Percentiles rank a stretch among this genome's conserved stretches.
phyloP scores from a whole-genome alignment of 2,888 invertebrate species.

The Leptinotarsa peninsularis region DNA sequence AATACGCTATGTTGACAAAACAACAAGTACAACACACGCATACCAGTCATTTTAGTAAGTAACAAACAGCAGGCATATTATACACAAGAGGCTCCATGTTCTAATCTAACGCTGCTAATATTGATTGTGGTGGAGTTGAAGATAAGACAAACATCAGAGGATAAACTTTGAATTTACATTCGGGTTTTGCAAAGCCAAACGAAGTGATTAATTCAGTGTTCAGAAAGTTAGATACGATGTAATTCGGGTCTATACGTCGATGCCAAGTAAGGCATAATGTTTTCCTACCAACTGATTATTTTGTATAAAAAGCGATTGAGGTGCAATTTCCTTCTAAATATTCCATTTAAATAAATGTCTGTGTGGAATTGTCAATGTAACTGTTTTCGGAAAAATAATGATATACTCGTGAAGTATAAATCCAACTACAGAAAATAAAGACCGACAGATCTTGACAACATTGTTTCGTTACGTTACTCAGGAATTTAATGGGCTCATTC shows the following conservation, averaged over 20 bases:
- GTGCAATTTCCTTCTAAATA: too few species aligned
- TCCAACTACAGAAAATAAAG: too few species aligned
- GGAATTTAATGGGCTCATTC: too few species aligned
- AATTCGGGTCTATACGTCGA: background rate
- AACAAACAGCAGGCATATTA: constrained; percentile 25
- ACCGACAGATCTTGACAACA: too few species aligned
- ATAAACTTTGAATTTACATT: constrained; percentile 28
- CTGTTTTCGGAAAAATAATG: too few species aligned
- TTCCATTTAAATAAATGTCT: too few species aligned
- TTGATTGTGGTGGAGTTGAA: constrained; percentile 31
- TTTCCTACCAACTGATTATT: background rate
- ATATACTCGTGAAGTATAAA: too few species aligned
- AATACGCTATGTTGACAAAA: background rate
- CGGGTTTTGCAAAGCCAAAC: background rate
- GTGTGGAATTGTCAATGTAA: too few species aligned
- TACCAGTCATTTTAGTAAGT: constrained; percentile 26
- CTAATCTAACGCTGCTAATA: constrained; percentile 24
- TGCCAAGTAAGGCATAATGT: background rate
- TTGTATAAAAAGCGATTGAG: too few species aligned
- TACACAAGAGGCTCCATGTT: constrained; percentile 22
- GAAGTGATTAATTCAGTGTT: constrained; percentile 4
- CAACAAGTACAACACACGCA: background rate
- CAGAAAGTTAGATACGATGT: constrained; percentile 11
- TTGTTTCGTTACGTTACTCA: too few species aligned
- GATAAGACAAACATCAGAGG: constrained; percentile 33